Evolutionary conservation across 2,888 invertebrate species (phyloP).

Genomic region (Steinernema hermaphroditum): DNA sequence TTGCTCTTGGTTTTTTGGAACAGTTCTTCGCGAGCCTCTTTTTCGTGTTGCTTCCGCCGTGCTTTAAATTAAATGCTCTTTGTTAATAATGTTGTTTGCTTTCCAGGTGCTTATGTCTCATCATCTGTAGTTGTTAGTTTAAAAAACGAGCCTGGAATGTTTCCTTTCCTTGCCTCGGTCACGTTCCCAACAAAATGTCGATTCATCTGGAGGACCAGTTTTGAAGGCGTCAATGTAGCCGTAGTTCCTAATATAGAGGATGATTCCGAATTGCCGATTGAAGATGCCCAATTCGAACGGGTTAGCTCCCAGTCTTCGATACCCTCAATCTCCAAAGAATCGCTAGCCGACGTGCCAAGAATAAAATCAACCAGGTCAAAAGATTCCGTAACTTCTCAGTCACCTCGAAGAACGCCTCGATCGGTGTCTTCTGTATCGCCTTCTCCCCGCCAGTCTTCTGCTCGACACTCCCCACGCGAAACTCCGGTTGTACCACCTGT

Average conservation of each 20-base stretch:
- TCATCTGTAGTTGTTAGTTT: slow-evolving; percentile 20
- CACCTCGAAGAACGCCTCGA: slow-evolving; percentile 32
- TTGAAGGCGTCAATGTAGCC: slow-evolving; percentile 11
- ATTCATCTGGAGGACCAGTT: slow-evolving; percentile 11
- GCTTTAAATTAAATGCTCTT: too few species aligned
- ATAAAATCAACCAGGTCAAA: neutral
- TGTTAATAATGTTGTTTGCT: too few species aligned
- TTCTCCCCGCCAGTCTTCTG: slow-evolving; percentile 24
- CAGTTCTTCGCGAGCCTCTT: too few species aligned
- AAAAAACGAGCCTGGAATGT: slow-evolving; percentile 13
- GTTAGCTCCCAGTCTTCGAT: neutral
- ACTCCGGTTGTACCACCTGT: neutral
- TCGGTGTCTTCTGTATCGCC: slow-evolving; percentile 18
- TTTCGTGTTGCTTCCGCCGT: too few species aligned
- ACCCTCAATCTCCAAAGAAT: slow-evolving; percentile 1
- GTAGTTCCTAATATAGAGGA: slow-evolving; percentile 22
- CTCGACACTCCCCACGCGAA: neutral
- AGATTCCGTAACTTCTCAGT: slow-evolving; percentile 16
- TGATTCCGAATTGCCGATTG: neutral
- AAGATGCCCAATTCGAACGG: neutral
- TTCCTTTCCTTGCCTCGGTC: slow-evolving; percentile 23
- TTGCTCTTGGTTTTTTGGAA: too few species aligned
- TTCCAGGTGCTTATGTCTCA: slow-evolving; percentile 5
- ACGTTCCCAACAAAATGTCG: slow-evolving; percentile 24
- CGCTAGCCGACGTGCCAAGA: neutral